phyloP scores from a whole-genome alignment of 2,113 vertebrate genomes.

The Alexandromys fortis region DNA sequence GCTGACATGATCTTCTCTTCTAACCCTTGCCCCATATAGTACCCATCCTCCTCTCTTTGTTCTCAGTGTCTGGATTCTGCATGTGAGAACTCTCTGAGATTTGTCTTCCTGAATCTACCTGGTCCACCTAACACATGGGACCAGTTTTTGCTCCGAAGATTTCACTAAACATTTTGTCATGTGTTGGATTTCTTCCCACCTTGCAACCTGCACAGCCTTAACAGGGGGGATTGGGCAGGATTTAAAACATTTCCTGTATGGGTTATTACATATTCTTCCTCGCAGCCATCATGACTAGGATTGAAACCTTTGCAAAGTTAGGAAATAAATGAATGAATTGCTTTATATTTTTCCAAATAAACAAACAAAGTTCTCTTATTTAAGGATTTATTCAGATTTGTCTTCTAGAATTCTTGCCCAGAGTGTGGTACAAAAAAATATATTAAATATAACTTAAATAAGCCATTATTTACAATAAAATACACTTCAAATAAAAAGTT shows the following conservation, averaged over 20 bases:
- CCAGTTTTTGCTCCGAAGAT: neutral
- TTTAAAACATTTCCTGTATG: neutral
- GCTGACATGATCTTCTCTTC: neutral
- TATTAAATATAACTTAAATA: neutral
- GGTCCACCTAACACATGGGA: neutral
- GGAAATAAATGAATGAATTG: slow-evolving; percentile 13
- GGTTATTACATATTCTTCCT: neutral
- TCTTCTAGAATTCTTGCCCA: neutral
- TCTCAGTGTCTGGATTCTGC: neutral
- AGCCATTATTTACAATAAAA: neutral
- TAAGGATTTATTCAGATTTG: neutral
- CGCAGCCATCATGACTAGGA: neutral
- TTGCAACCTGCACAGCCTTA: neutral
- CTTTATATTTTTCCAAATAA: neutral
- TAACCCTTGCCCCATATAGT: neutral
- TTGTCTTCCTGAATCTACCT: neutral
- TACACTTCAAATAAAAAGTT: neutral
- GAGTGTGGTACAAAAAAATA: neutral
- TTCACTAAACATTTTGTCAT: neutral
- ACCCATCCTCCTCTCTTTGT: neutral
- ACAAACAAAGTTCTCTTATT: neutral
- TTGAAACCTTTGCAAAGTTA: slow-evolving; percentile 27
- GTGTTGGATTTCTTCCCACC: neutral
- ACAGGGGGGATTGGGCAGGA: neutral
- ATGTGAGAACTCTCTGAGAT: neutral